A percentile compares a stretch with the other conserved stretches of the same genome.
These are phyloP conservation scores for Rallus limicola DNA, from an alignment of 2,113 vertebrate genomes.

Conservation along the genomic window DNA sequence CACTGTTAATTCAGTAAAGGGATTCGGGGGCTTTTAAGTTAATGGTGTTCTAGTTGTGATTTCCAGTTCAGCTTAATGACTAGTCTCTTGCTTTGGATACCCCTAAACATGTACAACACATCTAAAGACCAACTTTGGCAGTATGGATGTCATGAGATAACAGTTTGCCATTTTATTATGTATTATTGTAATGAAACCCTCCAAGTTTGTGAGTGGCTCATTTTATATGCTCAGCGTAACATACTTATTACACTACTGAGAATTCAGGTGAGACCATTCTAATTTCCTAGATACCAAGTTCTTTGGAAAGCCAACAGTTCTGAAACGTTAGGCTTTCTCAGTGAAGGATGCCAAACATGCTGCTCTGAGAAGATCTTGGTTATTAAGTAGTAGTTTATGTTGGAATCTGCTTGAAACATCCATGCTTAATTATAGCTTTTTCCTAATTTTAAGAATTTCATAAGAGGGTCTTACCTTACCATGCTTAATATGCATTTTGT, in stretches of 20 bases:
- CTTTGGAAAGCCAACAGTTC: background rate
- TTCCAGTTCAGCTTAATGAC: background rate
- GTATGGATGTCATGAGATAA: background rate
- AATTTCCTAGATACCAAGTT: background rate
- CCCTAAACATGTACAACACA: background rate
- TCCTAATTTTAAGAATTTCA: background rate
- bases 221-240: background rate
- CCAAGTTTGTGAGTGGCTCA: background rate
- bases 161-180: background rate
- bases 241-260: background rate
- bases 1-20: background rate
- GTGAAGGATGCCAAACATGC: conserved; percentile 4
- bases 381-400: background rate
- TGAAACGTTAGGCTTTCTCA: background rate
- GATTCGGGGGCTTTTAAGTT: background rate
- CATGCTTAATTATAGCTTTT: conserved; percentile 3
- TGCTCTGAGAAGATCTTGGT: background rate
- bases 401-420: conserved; percentile 1
- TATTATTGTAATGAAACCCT: background rate
- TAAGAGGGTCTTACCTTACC: background rate
- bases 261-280: background rate
- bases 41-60: background rate
- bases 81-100: background rate
- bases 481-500: background rate
- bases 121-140: background rate